Evolutionary conservation across 1,140 invertebrate genomes (phyloP).

Genomic region (Aphidius ervi): DNA sequence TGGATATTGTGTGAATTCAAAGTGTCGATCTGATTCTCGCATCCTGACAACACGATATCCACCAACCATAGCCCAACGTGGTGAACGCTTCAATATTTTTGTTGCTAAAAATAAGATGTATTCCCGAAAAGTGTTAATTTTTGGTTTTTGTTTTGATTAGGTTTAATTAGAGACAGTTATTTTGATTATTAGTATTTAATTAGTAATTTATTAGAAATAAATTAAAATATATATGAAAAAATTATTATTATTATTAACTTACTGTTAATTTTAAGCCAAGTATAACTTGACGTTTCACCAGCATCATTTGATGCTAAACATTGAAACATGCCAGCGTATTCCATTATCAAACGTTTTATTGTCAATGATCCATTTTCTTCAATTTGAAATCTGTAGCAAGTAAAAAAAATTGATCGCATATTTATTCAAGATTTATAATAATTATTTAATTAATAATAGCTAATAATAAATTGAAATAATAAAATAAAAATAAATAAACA

Average conservation of each 20-base stretch:
- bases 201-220: background rate
- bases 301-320: slow-evolving; percentile 87
- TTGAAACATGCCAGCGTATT: slow-evolving; percentile 92
- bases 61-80: slow-evolving; percentile 41
- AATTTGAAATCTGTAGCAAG: slow-evolving; percentile 58
- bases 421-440: no score
- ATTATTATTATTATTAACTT: slow-evolving; percentile 49
- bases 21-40: slow-evolving; percentile 49
- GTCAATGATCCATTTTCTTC: slow-evolving; percentile 76
- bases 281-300: slow-evolving; percentile 82
- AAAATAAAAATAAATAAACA: background rate
- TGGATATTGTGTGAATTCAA: slow-evolving; percentile 52
- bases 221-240: background rate
- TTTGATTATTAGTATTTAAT: background rate
- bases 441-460: background rate
- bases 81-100: slow-evolving; percentile 41
- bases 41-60: slow-evolving; percentile 53
- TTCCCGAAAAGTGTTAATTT: background rate
- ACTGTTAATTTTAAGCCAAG: slow-evolving; percentile 96
- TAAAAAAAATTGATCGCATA: background rate
- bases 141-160: background rate
- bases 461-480: background rate
- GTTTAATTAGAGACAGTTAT: no score
- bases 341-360: slow-evolving; percentile 77
- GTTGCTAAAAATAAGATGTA: slow-evolving; percentile 27